Evolutionary conservation across 2,113 vertebrate genomes (phyloP), one percentile per base, ranked within the genome.

Genomic region (Thamnophis sirtalis): DNA sequence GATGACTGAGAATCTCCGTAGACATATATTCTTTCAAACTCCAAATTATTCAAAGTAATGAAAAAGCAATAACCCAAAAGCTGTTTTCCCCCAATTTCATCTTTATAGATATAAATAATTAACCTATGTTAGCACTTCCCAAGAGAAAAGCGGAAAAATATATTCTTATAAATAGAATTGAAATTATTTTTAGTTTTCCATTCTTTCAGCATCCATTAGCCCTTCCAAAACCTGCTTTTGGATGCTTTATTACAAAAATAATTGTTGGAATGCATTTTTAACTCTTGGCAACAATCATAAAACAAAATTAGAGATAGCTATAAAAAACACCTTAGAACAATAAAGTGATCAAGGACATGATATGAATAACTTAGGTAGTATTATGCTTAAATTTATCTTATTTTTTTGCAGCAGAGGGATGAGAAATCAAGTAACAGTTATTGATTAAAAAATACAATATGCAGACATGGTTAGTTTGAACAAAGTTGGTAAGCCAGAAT

Each of bases 221-320:
- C 17, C 48, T 84, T 89, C 58, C 33, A 21, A 84, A 92, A 89
- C 11, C 87, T 92, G 54, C 48, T 89, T 58, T 60, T 22, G 50
- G 68, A 89, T 58, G 84, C 86, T 92, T 88, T 58, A 38, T 80
- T 88, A 88, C 87, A 92, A 92, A 92, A 92, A 92, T 89, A 92
- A 58, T 84, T 89, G 68, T 87, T 92, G 91, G 54, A 50, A 92
- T 51, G 68, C 11, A 86, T 48, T 60, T 92, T 51, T 73, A n/a
- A 87, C 33, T 87, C 24, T 84, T 92, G 73, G 87, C 91, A 89
- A 89, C 21, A 33, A 48, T 38, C n/a, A 89, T 89, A 38, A 89
- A 26, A 48, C 38, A 24, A 89, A 85, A 85, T 85, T 89, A 85
- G 28, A 86, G 48, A 85, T 49, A 86, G 43, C 87, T 85, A n/a